Conservation (phyloP, 2,888 invertebrate species). For the Oithona nana region DNA sequence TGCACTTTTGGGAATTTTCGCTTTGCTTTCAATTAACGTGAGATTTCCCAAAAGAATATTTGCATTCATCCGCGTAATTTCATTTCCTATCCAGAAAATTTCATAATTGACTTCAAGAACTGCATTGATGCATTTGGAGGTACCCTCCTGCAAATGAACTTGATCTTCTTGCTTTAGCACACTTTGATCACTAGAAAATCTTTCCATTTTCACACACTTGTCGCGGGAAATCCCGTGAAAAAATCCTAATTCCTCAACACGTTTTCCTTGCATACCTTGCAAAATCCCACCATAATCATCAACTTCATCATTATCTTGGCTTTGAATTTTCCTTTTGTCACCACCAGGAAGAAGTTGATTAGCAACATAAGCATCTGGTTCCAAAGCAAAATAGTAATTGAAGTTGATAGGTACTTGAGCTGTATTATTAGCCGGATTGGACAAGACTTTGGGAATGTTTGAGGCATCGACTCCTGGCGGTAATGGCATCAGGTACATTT, state of each 20-base stretch:
- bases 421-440: background rate
- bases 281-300: background rate
- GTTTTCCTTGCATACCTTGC: background rate
- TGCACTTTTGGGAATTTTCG: too few species aligned
- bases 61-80: background rate
- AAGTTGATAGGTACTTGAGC: background rate
- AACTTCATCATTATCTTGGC: background rate
- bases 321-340: background rate
- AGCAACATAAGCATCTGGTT: background rate
- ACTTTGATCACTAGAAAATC: background rate
- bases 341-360: too few species aligned
- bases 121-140: background rate
- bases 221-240: background rate
- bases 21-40: too few species aligned
- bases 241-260: background rate
- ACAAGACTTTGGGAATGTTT: background rate
- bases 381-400: background rate
- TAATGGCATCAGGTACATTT: background rate
- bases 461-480: background rate
- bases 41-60: background rate
- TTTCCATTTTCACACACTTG: background rate
- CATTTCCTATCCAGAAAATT: background rate
- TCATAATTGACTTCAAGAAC: constrained; percentile 1
- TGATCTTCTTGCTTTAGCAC: background rate
- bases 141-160: background rate